Conservation (phyloP, 2,113 vertebrate genomes). For the Melozone crissalis region DNA sequence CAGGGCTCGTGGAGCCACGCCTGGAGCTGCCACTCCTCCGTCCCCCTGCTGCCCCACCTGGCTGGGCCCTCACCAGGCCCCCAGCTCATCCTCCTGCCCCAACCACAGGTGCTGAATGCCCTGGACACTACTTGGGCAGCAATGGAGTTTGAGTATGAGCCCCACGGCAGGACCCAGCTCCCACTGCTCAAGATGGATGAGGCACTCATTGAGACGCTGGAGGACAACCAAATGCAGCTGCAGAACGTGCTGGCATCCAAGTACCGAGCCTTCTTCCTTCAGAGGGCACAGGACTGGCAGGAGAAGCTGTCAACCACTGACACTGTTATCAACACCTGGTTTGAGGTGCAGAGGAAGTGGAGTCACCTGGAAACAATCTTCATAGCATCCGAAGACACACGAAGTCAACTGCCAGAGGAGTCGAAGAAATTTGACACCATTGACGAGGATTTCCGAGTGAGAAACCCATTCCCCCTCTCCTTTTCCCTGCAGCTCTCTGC, state of each 20-base stretch:
- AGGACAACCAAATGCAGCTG: slow-evolving; percentile 81
- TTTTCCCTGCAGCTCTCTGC: background rate
- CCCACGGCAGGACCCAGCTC: slow-evolving; percentile 63
- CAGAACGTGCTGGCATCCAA: slow-evolving; percentile 79
- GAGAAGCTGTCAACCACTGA: slow-evolving; percentile 72
- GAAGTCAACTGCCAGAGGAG: slow-evolving; percentile 70
- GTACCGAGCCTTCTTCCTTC: slow-evolving; percentile 76
- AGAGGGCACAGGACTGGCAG: slow-evolving; percentile 75
- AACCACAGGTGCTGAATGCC: slow-evolving; percentile 63
- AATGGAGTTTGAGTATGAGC: slow-evolving; percentile 68
- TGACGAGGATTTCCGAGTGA: slow-evolving; percentile 73
- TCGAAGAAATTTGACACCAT: slow-evolving; percentile 65
- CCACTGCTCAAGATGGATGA: slow-evolving; percentile 70
- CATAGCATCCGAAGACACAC: slow-evolving; percentile 77
- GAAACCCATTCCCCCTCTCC: background rate
- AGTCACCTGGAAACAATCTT: slow-evolving; percentile 80
- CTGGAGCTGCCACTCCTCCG: accelerated
- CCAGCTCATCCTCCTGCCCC: background rate
- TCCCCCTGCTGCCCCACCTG: background rate
- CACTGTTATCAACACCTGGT: slow-evolving; percentile 73
- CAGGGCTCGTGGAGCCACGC: accelerated
- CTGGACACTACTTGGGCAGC: slow-evolving; percentile 72
- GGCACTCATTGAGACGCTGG: slow-evolving; percentile 73
- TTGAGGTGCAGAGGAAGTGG: slow-evolving; percentile 81
- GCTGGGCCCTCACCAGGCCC: background rate